phyloP scores from a whole-genome alignment of 2,113 vertebrate species.

The Cochlearius cochlearius region DNA sequence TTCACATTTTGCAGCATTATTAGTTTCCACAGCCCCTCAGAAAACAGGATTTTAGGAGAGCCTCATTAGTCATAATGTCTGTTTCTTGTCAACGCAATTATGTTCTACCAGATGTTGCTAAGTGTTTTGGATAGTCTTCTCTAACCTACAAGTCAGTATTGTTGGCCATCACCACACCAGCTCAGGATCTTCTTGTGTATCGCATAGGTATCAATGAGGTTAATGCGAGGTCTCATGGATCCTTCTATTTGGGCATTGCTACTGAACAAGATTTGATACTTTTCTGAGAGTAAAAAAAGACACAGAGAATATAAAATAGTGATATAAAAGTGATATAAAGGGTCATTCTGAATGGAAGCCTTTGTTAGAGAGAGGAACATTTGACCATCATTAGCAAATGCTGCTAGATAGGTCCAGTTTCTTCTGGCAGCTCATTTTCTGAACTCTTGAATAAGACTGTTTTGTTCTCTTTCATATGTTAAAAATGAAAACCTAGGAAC shows the following conservation, averaged over 20 bases:
- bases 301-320: background rate
- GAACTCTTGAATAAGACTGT: background rate
- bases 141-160: background rate
- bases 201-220: no score
- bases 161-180: background rate
- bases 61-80: background rate
- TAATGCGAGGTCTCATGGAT: background rate
- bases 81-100: background rate
- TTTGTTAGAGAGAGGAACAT: background rate
- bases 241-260: background rate
- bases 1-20: background rate
- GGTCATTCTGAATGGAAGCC: background rate
- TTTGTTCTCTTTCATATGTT: background rate
- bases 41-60: background rate
- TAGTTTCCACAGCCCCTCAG: background rate
- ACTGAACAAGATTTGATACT: background rate
- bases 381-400: background rate
- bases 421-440: background rate
- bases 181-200: background rate
- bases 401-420: background rate
- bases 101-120: background rate
- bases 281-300: background rate
- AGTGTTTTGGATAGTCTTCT: background rate
- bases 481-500: background rate
- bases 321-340: background rate